Base-by-base conservation (phyloP, 2,888 invertebrate genomes). In the Orgyia antiqua region DNA sequence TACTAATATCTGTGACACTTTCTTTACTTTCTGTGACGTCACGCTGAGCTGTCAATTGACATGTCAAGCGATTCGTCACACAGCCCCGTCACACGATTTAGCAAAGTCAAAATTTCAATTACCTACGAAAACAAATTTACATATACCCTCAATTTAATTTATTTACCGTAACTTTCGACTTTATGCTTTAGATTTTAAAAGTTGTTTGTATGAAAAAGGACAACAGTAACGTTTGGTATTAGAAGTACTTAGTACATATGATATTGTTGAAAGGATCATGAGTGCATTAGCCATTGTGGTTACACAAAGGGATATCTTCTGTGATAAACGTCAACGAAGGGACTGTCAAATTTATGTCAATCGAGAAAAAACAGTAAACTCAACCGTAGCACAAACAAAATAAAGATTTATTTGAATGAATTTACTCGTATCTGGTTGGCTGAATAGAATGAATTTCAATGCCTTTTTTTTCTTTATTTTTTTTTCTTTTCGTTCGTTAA, bases 261-360 rank as follows among this genome's bases (percentile, higher is more conserved):
- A 76, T 74, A 76, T 64, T 68, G 80, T 73, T 83, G 78, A 79
- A 80, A 80, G 68, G 76, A 75, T 75, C 77, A 78, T 75, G 82
- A 83, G 79, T 78, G 56, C 71, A 83, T 83, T 83, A 83, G 79
- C 72, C 58, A 63, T 83, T 83, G 80, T 83, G 58, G 42, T 31
- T 30, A 41, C 42, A 82, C 79, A 82, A 80, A 66, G 51, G 49
- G 48, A 57, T 52, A 58, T 45, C 49, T 65, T 59, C 71, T 64
- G 66, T 68, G 64, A 62, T 62, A 67, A 50, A 68, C 71, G 76
- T 80, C 79, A 79, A 68, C 70, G 69, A 60, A 64, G 60, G 54
- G 51, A 33, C 36, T 4, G 36, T 36, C 18, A 40, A n/a, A 18
- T 8, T 41, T 47, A 39, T 7, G 1, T 3, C 9, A 7, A 10